Conservation (phyloP, 2,888 invertebrate species). For the Punctoribates punctum region DNA sequence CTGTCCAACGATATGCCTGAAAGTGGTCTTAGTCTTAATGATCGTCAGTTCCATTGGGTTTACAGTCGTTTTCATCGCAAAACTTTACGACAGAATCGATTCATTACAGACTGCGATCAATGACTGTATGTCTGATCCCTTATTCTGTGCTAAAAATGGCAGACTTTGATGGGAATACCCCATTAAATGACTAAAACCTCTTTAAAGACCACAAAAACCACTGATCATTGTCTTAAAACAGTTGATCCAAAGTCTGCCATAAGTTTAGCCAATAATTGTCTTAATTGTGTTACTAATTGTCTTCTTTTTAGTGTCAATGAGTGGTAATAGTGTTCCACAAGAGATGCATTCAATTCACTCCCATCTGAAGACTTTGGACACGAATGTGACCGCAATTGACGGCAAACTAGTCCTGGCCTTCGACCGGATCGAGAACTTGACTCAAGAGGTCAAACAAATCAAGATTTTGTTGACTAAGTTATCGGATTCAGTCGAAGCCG, state of each 20-base stretch:
- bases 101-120: slow-evolving; percentile 23
- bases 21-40: background rate
- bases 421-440: slow-evolving; percentile 13
- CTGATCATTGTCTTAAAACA: background rate
- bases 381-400: slow-evolving; percentile 19
- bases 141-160: background rate
- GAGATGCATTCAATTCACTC: slow-evolving; percentile 40
- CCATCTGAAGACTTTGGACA: slow-evolving; percentile 33
- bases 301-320: slow-evolving; percentile 8
- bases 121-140: slow-evolving; percentile 31
- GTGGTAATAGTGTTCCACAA: slow-evolving; percentile 36
- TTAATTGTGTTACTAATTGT: background rate
- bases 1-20: slow-evolving; percentile 2
- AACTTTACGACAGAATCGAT: slow-evolving; percentile 36
- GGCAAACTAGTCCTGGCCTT: background rate
- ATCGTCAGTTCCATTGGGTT: background rate
- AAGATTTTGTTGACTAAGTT: slow-evolving; percentile 18
- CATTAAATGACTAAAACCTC: too few relatives aligned
- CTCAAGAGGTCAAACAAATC: slow-evolving; percentile 34
- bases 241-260: too few relatives aligned
- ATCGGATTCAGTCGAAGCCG: slow-evolving; percentile 34
- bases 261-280: background rate
- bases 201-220: too few relatives aligned
- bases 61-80: slow-evolving; percentile 1
- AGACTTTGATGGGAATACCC: too few relatives aligned